Evolutionary conservation across 2,113 vertebrate species (phyloP), one percentile per base, ranked within the genome.

Genomic region (Aptenodytes forsteri): DNA sequence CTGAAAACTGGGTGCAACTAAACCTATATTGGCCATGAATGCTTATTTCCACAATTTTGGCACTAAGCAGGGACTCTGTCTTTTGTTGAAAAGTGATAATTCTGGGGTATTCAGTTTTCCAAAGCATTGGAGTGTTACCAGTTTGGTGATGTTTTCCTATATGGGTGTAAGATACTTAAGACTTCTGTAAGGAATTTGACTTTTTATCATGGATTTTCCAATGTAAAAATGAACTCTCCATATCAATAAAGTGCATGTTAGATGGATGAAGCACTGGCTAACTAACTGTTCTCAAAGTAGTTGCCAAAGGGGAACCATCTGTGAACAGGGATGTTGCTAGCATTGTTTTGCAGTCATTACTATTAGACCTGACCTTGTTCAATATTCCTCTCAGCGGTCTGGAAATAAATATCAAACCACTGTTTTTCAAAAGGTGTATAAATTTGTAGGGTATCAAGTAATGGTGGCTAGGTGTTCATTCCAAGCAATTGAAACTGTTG

Each of bases 371-470:
- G 49, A 23, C 34, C 13, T 72, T 90, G 49, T 66, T 79, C 84
- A 90, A 12, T 65, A 83, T 36, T 92, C 32, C 25, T 49, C 54
- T 86, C 64, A 50, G 40, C 86, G 54, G 11, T 91, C 70, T 72
- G 67, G 82, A 97, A 95, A 90, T 62, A 93, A 95, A 66, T 80
- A 85, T 46, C 5, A 83, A 93, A 94, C 79, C 23, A 25, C 16
- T 55, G 12, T 7, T 61, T 87, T 91, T 78, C 34, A 84, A 87
- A 92, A 52, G 30, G 16, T 6, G 5, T 58, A 85, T 72, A 46
- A 82, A 93, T 91, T 91, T 89, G 13, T 36, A 34, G 8, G 61
- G 22, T 38, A 30, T 52, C 34, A 69, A 44, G 61, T 90, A 89
- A 72, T n/a, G 9, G 27, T 81, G 27, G 17, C 16, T 73, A 73